Evolutionary conservation across 2,797 vertebrate genomes (phyloP).

Genomic region (Squalus acanthias): DNA sequence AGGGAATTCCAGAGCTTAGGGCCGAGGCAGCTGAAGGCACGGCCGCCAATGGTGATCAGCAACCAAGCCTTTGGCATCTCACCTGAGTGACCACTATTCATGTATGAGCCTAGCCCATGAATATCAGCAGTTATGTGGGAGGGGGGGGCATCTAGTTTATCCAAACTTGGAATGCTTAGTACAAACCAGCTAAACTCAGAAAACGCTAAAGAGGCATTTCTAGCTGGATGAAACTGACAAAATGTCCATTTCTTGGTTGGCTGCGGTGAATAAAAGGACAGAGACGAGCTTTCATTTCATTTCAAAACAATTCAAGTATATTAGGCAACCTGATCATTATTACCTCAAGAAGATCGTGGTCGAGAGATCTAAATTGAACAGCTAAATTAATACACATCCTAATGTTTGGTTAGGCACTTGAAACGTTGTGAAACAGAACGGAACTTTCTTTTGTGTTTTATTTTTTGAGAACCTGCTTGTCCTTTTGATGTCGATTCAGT

Average conservation of each 20-base stretch:
- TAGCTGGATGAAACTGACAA: background rate
- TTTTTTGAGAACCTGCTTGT: background rate
- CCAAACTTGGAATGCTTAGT: background rate
- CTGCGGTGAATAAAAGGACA: background rate
- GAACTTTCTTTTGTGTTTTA: background rate
- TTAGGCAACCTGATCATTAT: background rate
- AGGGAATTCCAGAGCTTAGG: background rate
- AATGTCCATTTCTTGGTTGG: background rate
- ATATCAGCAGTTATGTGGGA: background rate
- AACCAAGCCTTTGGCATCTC: background rate
- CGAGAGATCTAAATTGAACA: background rate
- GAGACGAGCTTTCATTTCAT: background rate
- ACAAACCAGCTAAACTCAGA: background rate
- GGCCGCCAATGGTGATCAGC: background rate
- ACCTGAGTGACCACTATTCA: background rate
- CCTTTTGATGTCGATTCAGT: background rate
- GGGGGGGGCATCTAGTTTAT: background rate
- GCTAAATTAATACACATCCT: background rate
- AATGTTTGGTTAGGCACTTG: background rate
- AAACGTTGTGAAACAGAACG: background rate
- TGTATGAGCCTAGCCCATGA: background rate
- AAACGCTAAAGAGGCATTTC: background rate
- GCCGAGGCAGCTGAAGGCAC: background rate
- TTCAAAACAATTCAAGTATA: background rate
- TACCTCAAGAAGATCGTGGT: background rate